phyloP scores from a whole-genome alignment of 2,797 vertebrate species.

The Sarcophilus harrisii region DNA sequence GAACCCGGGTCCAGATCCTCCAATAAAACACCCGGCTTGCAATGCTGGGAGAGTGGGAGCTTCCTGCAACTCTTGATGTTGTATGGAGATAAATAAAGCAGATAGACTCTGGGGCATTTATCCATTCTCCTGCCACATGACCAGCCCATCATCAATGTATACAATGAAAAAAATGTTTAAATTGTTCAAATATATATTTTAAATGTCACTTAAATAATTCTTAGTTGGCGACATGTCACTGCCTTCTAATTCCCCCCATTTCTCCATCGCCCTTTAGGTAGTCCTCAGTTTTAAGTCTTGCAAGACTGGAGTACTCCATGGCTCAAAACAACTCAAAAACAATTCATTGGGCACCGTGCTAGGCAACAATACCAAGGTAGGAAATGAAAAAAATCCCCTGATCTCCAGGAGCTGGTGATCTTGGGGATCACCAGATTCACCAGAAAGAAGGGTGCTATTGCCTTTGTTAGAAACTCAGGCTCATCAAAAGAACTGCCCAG shows the following conservation, averaged over 20 bases:
- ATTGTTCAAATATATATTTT: no score
- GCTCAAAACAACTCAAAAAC: neutral
- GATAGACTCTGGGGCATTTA: neutral
- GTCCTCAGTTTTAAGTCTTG: neutral
- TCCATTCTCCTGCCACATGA: neutral
- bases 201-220: neutral
- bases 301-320: neutral
- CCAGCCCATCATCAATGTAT: neutral
- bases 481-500: neutral
- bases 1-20: neutral
- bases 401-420: neutral
- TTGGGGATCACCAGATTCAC: no score
- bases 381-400: neutral
- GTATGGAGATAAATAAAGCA: neutral
- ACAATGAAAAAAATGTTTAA: no score
- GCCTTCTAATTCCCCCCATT: neutral
- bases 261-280: neutral
- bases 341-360: neutral
- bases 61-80: neutral
- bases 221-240: neutral
- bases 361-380: neutral
- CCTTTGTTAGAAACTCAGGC: neutral
- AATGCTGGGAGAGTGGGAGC: no score
- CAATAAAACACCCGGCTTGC: neutral
- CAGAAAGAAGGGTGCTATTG: neutral